These are phyloP conservation scores for Enteromius mattozi DNA, from an alignment of 2,797 vertebrate species.

Conservation along the genomic window DNA sequence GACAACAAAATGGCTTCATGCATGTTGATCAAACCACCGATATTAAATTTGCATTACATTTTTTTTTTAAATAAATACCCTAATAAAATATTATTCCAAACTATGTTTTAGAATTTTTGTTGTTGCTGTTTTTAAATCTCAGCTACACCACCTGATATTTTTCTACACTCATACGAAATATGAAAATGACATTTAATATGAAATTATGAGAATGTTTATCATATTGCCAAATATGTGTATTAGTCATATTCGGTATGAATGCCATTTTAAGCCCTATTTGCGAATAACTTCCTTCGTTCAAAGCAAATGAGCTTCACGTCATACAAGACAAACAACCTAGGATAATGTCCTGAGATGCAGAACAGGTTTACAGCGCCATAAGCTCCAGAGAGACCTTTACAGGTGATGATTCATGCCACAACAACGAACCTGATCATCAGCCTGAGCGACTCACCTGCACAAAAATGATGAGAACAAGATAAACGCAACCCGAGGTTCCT, in stretches of 20 bases:
- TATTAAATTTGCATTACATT: background rate
- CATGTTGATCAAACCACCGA: background rate
- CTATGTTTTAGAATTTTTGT: background rate
- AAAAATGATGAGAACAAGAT: constrained; percentile 11
- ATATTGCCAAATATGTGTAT: background rate
- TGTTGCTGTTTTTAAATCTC: background rate
- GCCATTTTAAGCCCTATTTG: background rate
- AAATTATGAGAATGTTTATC: background rate
- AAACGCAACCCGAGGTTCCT: constrained; percentile 22
- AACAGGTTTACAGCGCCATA: constrained; percentile 39
- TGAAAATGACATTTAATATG: background rate
- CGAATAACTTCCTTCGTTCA: background rate
- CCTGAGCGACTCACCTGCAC: constrained; percentile 52
- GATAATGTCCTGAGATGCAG: constrained; percentile 22
- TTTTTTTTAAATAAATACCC: background rate
- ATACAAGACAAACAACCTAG: background rate
- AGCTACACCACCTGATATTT: background rate
- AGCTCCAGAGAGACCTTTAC: constrained; percentile 12
- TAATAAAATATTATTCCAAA: background rate
- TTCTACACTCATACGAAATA: background rate
- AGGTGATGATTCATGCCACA: constrained; percentile 38
- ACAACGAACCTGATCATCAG: constrained; percentile 31
- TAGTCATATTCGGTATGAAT: background rate
- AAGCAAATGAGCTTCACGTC: background rate
- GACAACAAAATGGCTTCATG: constrained; percentile 10